Evolutionary conservation across 1,140 invertebrate species (phyloP).

Genomic region (Rhizoglyphus robini): DNA sequence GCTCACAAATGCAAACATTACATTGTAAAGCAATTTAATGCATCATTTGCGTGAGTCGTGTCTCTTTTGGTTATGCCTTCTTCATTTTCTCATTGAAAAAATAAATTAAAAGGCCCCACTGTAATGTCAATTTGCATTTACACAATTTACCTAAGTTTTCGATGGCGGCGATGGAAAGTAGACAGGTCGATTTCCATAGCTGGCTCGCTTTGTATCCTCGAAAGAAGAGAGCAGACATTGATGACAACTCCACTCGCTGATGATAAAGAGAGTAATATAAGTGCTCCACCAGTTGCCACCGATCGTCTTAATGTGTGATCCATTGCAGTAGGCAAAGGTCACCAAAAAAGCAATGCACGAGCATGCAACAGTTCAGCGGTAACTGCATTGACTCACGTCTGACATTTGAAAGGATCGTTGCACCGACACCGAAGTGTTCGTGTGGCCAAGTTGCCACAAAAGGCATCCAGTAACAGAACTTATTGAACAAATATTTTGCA

Average conservation of each 20-base stretch:
- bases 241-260: constrained; percentile 4
- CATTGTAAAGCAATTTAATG: neutral
- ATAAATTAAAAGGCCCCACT: constrained; percentile 12
- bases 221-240: neutral
- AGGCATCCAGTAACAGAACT: too few relatives aligned
- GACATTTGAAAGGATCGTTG: neutral
- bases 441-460: neutral
- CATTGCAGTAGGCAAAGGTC: too few relatives aligned
- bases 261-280: neutral
- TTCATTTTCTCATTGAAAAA: constrained; percentile 11
- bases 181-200: neutral
- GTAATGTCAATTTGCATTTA: constrained; percentile 13
- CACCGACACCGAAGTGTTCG: neutral
- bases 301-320: too few relatives aligned
- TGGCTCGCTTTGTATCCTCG: neutral
- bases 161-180: neutral
- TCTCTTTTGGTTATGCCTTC: neutral
- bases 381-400: neutral
- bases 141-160: constrained; percentile 15
- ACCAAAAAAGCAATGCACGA: too few relatives aligned
- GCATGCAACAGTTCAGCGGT: neutral
- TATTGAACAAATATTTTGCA: too few relatives aligned
- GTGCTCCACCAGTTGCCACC: neutral
- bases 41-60: neutral
- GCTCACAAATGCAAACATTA: neutral